These are phyloP conservation scores for Heliornis fulica DNA, from an alignment of 2,113 vertebrate genomes.

Conservation along the genomic window DNA sequence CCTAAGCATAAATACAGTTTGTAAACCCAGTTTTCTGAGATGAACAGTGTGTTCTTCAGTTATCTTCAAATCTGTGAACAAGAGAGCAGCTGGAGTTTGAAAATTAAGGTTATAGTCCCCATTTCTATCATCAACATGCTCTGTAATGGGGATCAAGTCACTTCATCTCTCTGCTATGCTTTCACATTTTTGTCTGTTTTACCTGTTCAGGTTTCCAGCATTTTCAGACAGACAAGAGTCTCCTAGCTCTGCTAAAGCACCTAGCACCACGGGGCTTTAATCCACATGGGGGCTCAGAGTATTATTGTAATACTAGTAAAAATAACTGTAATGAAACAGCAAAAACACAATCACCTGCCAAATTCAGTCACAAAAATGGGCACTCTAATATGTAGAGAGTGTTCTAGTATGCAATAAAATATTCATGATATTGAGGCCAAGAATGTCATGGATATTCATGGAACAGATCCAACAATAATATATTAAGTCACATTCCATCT, in stretches of 20 bases:
- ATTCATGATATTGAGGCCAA: constrained; percentile 30
- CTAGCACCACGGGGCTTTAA: neutral
- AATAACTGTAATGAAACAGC: constrained; percentile 28
- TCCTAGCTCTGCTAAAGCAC: neutral
- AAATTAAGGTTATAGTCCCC: neutral
- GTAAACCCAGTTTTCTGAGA: neutral
- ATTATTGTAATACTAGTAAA: neutral
- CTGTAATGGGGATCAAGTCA: neutral
- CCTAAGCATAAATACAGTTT: neutral
- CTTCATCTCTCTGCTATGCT: neutral
- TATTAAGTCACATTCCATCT: constrained; percentile 36
- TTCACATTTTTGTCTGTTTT: neutral
- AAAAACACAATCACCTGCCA: constrained; percentile 34
- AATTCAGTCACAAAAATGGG: constrained; percentile 8
- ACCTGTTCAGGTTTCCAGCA: neutral
- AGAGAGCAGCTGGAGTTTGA: neutral
- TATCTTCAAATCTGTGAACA: neutral
- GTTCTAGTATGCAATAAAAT: constrained; percentile 38
- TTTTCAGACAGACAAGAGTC: neutral
- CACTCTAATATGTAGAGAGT: neutral
- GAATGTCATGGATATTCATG: constrained; percentile 45
- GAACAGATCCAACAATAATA: constrained; percentile 41
- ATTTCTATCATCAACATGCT: neutral
- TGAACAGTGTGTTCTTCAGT: neutral
- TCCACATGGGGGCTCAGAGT: neutral